A percentile compares a stretch with the other conserved stretches of the same genome.
phyloP scores from a whole-genome alignment of 2,797 vertebrate species.

The Tarsius wallacei region DNA sequence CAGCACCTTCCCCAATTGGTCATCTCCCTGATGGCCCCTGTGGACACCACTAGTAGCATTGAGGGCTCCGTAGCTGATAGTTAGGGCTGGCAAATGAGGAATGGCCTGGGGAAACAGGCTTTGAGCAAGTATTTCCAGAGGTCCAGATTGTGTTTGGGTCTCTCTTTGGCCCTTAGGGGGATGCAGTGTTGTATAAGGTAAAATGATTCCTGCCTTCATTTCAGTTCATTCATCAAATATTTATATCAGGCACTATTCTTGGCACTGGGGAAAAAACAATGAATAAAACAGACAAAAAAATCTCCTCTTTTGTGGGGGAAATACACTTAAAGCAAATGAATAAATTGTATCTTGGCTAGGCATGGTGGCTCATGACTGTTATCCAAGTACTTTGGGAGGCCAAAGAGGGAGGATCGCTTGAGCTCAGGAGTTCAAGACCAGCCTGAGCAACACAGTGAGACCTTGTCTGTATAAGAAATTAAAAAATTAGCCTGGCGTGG shows the following conservation, averaged over 20 bases:
- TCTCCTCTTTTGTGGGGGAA: neutral
- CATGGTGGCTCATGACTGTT: too few relatives aligned
- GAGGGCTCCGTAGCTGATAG: neutral
- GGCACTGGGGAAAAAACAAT: neutral
- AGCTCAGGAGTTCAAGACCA: too few relatives aligned
- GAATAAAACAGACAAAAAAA: neutral
- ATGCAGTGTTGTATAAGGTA: neutral
- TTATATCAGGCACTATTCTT: neutral
- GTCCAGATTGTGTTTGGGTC: neutral
- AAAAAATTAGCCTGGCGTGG: too few relatives aligned
- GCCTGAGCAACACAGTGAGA: too few relatives aligned
- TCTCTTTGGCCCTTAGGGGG: neutral
- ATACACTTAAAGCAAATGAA: constrained; percentile 21
- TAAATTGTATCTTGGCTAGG: neutral
- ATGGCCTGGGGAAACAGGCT: constrained; percentile 2
- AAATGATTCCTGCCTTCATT: neutral
- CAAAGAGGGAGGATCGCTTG: too few relatives aligned
- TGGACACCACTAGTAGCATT: neutral
- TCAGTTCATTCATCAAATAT: constrained; percentile 28
- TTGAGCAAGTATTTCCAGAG: constrained; percentile 39
- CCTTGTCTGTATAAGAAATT: too few relatives aligned
- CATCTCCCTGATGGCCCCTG: neutral
- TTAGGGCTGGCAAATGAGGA: neutral
- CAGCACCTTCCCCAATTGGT: neutral
- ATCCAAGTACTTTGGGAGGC: too few relatives aligned